Percentiles rank a stretch among this genome's conserved stretches.
phyloP scores from a whole-genome alignment of 35 echinoderm and acorn worm genomes.

The Stichopus chloronotus region DNA sequence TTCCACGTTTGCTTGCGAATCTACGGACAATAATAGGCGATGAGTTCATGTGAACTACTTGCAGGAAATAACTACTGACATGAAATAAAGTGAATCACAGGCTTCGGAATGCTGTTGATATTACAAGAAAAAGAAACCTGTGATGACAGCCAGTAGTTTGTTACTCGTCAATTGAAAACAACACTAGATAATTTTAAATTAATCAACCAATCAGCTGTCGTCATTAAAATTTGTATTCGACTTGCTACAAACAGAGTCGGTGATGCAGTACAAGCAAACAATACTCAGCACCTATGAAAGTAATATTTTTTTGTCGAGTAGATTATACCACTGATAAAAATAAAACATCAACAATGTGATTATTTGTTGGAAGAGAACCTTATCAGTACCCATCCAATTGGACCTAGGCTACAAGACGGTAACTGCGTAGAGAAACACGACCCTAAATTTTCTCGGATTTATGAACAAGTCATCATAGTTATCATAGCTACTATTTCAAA shows the following conservation, averaged over 20 bases:
- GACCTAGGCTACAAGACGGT: no score
- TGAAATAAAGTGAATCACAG: not conserved
- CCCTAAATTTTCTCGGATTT: no score
- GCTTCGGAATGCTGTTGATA: not conserved
- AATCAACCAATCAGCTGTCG: constrained; percentile 29
- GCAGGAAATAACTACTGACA: not conserved
- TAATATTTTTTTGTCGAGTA: not conserved
- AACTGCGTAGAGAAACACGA: no score
- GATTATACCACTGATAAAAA: no score
- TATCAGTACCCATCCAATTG: no score
- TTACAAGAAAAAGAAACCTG: not conserved
- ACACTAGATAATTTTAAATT: not conserved
- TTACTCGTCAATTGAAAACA: not conserved
- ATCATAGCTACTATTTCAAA: no score
- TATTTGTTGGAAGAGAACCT: no score
- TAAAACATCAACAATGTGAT: no score
- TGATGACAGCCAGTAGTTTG: not conserved
- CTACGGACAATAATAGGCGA: not conserved
- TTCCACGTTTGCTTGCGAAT: not conserved
- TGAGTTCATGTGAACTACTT: not conserved
- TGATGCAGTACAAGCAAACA: not conserved
- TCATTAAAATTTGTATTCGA: constrained; percentile 16
- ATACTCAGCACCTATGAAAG: not conserved
- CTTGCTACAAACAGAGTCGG: constrained; percentile 1
- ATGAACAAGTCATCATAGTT: no score